These are phyloP conservation scores for Falco columbarius DNA, from an alignment of 2,797 vertebrate species.

Conservation along the genomic window DNA sequence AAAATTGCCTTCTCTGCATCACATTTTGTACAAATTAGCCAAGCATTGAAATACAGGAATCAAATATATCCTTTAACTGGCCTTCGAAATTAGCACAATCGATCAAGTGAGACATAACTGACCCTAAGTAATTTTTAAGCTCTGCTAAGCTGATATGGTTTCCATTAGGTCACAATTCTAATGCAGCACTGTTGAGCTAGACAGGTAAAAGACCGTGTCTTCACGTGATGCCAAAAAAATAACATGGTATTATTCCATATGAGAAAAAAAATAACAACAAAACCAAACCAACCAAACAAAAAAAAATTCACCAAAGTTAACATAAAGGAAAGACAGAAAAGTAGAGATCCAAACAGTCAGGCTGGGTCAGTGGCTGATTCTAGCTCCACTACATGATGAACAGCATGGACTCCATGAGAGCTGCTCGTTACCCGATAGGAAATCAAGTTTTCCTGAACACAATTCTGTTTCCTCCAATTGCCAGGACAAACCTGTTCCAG, in stretches of 20 bases:
- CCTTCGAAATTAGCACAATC: constrained; percentile 21
- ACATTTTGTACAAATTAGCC: not conserved
- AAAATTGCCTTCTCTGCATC: constrained; percentile 19
- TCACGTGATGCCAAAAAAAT: not conserved
- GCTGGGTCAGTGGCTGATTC: not conserved
- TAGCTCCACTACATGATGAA: not conserved
- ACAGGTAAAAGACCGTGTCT: not conserved
- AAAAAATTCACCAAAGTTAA: not conserved
- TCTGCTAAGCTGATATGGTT: not conserved
- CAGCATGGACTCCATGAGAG: not conserved
- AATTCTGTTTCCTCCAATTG: not conserved
- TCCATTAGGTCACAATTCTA: not conserved
- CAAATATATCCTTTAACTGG: constrained; percentile 16
- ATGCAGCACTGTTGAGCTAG: not conserved
- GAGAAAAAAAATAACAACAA: not conserved
- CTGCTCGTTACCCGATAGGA: not conserved
- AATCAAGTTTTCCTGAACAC: not conserved
- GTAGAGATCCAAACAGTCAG: not conserved
- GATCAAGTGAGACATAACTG: not conserved
- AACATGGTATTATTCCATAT: not conserved
- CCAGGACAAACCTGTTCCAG: not conserved
- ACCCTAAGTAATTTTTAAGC: not conserved
- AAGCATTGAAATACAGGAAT: constrained; percentile 34
- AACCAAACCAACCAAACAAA: not conserved
- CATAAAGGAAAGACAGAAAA: not conserved